These are phyloP conservation scores for Cyaniris semiargus DNA, from an alignment of 2,888 invertebrate genomes.

Conservation along the genomic window DNA sequence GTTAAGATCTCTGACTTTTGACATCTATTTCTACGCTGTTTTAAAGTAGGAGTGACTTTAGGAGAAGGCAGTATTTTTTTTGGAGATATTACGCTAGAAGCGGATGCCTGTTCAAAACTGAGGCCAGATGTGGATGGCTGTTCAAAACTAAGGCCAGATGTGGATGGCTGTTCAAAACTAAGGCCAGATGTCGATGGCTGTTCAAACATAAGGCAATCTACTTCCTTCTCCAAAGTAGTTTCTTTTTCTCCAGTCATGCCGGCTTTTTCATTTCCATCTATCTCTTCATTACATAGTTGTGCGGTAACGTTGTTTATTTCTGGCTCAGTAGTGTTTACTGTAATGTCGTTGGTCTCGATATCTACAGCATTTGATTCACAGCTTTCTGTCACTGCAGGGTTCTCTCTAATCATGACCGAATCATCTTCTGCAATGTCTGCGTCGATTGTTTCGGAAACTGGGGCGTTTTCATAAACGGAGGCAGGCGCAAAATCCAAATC, in stretches of 20 bases:
- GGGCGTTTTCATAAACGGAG: neutral
- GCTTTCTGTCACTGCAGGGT: neutral
- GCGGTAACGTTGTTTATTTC: too few relatives aligned
- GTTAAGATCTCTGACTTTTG: conserved; percentile 8
- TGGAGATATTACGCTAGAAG: neutral
- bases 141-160: too few relatives aligned
- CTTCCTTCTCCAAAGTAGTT: too few relatives aligned
- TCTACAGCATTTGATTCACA: too few relatives aligned
- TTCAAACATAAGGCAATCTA: neutral
- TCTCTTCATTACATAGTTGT: too few relatives aligned
- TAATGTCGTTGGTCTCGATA: too few relatives aligned
- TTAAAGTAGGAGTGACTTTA: neutral
- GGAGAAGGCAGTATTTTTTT: neutral
- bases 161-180: too few relatives aligned
- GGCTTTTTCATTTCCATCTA: too few relatives aligned
- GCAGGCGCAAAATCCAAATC: neutral
- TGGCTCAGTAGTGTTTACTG: too few relatives aligned
- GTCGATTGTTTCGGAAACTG: neutral
- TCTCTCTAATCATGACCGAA: neutral
- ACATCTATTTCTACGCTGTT: neutral
- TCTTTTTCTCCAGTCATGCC: too few relatives aligned
- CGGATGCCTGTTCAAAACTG: neutral
- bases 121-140: neutral
- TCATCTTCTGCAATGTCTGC: neutral
- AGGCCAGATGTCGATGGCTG: neutral